These are phyloP conservation scores for Xyrichtys novacula DNA, from an alignment of 2,797 vertebrate species.

Conservation along the genomic window DNA sequence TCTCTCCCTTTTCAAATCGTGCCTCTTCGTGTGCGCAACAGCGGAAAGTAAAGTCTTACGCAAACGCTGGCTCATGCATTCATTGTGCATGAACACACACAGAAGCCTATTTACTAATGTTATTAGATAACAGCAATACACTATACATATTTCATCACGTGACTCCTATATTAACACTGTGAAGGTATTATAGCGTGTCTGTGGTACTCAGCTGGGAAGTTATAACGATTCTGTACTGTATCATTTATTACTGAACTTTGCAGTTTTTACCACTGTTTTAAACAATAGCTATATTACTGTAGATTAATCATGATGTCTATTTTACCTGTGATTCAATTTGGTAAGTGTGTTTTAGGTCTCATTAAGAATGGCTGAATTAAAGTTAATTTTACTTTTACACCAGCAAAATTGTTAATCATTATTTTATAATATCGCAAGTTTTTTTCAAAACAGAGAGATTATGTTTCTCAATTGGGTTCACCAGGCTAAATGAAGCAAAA, in stretches of 20 bases:
- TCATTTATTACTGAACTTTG: not conserved
- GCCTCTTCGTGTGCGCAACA: conserved; percentile 27
- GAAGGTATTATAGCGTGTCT: not conserved
- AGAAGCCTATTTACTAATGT: conserved; percentile 30
- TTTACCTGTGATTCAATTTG: too few relatives aligned
- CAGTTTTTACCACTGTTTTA: too few relatives aligned
- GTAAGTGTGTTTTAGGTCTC: too few relatives aligned
- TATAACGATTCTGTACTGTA: not conserved
- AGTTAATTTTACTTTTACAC: too few relatives aligned
- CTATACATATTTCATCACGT: conserved; percentile 12
- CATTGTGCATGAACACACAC: conserved; percentile 18
- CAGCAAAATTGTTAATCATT: not conserved
- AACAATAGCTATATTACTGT: too few relatives aligned
- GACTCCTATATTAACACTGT: not conserved
- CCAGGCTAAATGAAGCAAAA: not conserved
- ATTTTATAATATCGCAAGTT: too few relatives aligned
- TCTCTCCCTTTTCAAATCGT: not conserved
- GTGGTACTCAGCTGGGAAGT: not conserved
- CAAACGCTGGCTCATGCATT: conserved; percentile 49
- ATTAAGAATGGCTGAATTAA: too few relatives aligned
- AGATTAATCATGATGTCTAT: too few relatives aligned
- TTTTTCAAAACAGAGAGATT: too few relatives aligned
- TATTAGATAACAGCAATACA: conserved; percentile 23
- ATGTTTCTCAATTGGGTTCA: not conserved
- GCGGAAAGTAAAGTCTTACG: conserved; percentile 46